Percentiles rank a stretch among this genome's conserved stretches.
These are phyloP conservation scores for Elegia similella DNA, from an alignment of 2,888 invertebrate genomes.

Conservation along the genomic window DNA sequence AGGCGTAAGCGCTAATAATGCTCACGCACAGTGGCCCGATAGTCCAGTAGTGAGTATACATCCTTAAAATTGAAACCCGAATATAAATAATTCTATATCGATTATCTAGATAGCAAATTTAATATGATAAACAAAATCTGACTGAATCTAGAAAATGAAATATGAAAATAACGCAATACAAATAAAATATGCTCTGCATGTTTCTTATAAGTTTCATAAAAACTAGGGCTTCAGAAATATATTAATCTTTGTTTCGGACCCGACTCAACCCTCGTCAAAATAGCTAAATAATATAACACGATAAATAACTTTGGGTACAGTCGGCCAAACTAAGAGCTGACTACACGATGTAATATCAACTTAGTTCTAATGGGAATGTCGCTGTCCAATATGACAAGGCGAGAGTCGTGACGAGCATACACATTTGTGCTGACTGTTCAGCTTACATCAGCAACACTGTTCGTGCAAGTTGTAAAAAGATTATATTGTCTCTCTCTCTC, in stretches of 20 bases:
- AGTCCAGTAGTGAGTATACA: too few relatives aligned
- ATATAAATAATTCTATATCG: too few relatives aligned
- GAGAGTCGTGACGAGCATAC: not conserved
- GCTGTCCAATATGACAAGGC: not conserved
- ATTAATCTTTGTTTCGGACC: constrained; percentile 15
- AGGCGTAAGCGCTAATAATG: too few relatives aligned
- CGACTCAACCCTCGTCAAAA: constrained; percentile 16
- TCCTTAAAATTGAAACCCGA: not conserved
- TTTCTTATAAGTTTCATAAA: constrained; percentile 9
- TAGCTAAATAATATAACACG: not conserved
- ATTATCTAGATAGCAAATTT: not conserved
- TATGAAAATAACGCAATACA: too few relatives aligned
- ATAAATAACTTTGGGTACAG: constrained; percentile 12
- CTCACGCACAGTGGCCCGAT: too few relatives aligned
- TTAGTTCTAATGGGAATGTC: not conserved
- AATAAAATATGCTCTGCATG: not conserved
- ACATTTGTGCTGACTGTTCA: not conserved
- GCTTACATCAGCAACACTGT: not conserved
- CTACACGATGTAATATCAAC: not conserved
- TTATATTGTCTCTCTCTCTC: not conserved
- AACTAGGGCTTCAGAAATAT: constrained; percentile 1
- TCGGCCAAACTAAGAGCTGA: not conserved
- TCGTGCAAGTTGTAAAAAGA: not conserved
- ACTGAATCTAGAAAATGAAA: not conserved
- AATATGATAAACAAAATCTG: not conserved